A percentile compares a stretch with the other conserved stretches of the same genome.
phyloP scores from a whole-genome alignment of 2,888 invertebrate species.

The Antheraea yamamai region DNA sequence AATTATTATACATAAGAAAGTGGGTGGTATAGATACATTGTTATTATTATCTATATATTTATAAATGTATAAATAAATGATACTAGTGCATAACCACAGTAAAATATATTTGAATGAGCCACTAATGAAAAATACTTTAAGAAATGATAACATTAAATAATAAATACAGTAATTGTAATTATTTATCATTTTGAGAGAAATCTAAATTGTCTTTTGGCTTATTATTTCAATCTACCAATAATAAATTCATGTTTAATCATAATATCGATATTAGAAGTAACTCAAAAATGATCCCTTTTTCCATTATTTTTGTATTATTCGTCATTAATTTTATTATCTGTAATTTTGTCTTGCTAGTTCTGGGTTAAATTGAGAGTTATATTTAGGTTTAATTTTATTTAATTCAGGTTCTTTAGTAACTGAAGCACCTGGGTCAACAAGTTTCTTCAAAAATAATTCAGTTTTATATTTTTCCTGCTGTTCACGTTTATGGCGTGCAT shows the following conservation, averaged over 20 bases:
- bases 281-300: no score
- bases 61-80: not conserved
- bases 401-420: slow-evolving; percentile 36
- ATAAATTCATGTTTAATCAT: not conserved
- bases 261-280: no score
- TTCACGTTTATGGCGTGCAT: slow-evolving; percentile 91
- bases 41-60: not conserved
- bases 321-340: slow-evolving; percentile 37
- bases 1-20: no score
- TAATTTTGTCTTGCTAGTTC: slow-evolving; percentile 92
- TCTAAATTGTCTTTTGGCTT: no score
- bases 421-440: slow-evolving; percentile 61
- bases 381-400: slow-evolving; percentile 86
- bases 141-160: no score
- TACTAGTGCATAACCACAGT: not conserved
- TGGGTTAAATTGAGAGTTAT: slow-evolving; percentile 98
- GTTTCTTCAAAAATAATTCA: slow-evolving; percentile 86
- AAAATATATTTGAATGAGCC: not conserved
- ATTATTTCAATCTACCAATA: not conserved
- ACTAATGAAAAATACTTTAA: no score
- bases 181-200: no score
- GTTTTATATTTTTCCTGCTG: slow-evolving; percentile 87
- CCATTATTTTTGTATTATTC: not conserved
- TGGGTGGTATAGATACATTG: no score
- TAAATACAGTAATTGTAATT: no score